Percentiles rank a stretch among this genome's conserved stretches.
These are phyloP conservation scores for Sceloporus undulatus DNA, from an alignment of 2,113 vertebrate species.

Conservation along the genomic window DNA sequence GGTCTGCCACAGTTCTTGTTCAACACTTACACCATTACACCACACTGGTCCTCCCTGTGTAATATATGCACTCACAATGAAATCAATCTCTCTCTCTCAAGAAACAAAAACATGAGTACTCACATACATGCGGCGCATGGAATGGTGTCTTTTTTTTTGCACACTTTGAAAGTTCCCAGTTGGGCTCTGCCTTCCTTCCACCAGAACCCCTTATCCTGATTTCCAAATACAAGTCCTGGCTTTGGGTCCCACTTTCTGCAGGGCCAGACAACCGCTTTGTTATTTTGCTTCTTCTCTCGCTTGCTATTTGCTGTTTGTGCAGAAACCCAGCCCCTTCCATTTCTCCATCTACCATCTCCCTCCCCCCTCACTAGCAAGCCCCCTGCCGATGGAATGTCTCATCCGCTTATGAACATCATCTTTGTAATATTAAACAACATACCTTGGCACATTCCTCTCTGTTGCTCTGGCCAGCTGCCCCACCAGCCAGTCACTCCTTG, in stretches of 20 bases:
- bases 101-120: neutral
- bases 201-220: too few species aligned
- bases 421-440: constrained; percentile 52
- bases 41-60: too few species aligned
- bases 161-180: neutral
- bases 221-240: neutral
- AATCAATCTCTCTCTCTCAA: neutral
- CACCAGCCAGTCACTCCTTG: constrained; percentile 48
- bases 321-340: neutral
- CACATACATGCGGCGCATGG: neutral
- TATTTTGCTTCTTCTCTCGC: neutral
- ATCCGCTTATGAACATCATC: constrained; percentile 51
- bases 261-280: neutral
- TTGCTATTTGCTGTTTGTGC: neutral
- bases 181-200: too few species aligned
- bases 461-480: constrained; percentile 62
- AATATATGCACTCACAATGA: neutral
- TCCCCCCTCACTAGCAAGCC: neutral
- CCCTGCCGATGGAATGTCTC: constrained; percentile 49
- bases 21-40: too few species aligned
- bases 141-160: neutral
- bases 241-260: neutral
- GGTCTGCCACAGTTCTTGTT: too few species aligned
- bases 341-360: neutral
- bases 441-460: constrained; percentile 65